These are phyloP conservation scores for Limnodromus scolopaceus DNA, from an alignment of 2,797 vertebrate species.

Conservation along the genomic window DNA sequence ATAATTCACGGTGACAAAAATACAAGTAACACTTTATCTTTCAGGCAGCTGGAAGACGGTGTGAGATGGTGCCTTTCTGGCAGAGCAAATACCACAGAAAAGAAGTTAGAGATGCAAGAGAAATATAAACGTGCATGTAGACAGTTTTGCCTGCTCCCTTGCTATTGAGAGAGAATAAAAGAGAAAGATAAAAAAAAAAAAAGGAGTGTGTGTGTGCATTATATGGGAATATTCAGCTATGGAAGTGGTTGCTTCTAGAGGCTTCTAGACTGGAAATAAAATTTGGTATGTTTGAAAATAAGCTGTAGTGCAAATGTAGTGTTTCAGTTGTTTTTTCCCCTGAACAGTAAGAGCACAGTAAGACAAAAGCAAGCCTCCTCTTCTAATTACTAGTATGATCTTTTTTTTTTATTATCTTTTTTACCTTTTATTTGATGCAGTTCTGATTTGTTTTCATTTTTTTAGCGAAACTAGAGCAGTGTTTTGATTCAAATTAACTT, in stretches of 20 bases:
- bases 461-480: neutral
- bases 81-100: neutral
- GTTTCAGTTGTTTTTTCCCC: neutral
- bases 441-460: neutral
- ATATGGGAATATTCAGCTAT: neutral
- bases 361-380: neutral
- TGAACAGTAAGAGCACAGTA: neutral
- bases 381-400: neutral
- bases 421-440: neutral
- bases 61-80: neutral
- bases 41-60: neutral
- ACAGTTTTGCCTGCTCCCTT: neutral
- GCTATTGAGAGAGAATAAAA: neutral
- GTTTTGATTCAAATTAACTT: neutral
- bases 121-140: neutral
- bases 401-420: neutral
- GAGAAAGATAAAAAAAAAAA: neutral
- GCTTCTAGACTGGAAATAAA: neutral
- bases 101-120: neutral
- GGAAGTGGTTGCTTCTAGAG: neutral
- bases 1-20: neutral
- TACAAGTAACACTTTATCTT: neutral
- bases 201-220: fast-evolving
- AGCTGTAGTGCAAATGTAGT: neutral
- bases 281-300: neutral